These are phyloP conservation scores for Sinopyrophorus schimmeli DNA, from an alignment of 2,888 invertebrate species.

Conservation along the genomic window DNA sequence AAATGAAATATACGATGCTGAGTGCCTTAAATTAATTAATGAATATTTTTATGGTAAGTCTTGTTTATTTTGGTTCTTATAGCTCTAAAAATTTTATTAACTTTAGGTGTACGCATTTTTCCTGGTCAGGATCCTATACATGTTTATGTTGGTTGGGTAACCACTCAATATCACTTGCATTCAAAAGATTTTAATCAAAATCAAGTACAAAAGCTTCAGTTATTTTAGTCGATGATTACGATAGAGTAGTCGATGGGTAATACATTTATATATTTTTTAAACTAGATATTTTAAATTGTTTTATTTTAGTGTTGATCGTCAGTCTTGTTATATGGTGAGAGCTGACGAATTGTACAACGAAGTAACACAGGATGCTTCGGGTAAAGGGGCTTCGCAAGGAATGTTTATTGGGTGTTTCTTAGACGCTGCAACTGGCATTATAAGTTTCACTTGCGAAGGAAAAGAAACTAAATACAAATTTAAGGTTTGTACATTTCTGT, in stretches of 20 bases:
- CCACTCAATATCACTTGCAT: conserved; percentile 92
- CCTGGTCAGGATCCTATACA: conserved; percentile 94
- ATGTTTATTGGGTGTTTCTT: conserved; percentile 98
- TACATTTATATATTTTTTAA: conserved; percentile 5
- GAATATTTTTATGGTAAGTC: conserved; percentile 89
- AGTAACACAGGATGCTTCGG: conserved; percentile 87
- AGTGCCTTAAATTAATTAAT: conserved; percentile 89
- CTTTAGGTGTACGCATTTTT: conserved; percentile 72
- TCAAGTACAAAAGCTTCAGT: conserved; percentile 81
- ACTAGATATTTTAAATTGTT: conserved; percentile 10
- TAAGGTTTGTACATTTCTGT: conserved; percentile 58
- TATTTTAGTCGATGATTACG: conserved; percentile 79
- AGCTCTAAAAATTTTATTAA: neutral
- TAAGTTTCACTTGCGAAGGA: conserved; percentile 96
- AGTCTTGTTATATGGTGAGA: conserved; percentile 97
- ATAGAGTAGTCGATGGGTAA: conserved; percentile 75
- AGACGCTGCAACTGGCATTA: conserved; percentile 91
- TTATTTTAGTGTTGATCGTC: conserved; percentile 77
- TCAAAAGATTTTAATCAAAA: conserved; percentile 89
- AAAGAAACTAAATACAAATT: conserved; percentile 93
- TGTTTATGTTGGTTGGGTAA: conserved; percentile 99
- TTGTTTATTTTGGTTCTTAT: too few relatives aligned
- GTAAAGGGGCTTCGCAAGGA: conserved; percentile 93
- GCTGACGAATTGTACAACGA: conserved; percentile 96
- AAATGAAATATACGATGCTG: conserved; percentile 84